Evolutionary conservation across 1,140 invertebrate genomes (phyloP), one percentile per base, ranked within the genome.

Genomic region (Zelostemma sp.): DNA sequence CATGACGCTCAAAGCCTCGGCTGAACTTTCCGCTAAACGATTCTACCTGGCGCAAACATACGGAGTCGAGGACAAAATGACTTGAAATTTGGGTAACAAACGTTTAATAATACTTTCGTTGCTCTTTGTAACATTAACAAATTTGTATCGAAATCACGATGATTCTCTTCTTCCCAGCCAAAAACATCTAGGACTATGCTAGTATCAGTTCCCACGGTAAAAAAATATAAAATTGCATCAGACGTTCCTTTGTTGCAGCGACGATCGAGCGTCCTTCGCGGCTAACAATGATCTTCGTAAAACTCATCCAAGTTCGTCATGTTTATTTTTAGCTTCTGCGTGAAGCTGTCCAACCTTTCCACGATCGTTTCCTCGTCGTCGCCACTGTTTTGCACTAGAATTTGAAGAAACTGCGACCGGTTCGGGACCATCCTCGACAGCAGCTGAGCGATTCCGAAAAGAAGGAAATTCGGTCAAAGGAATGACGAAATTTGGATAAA

Each of bases 1-100:
- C 60, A 65, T 88, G 17, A 89, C 89, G 46, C 80, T 92, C 11
- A 89, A 88, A 77, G 87, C 85, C 35, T 89, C 88, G 16, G 89
- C 91, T 0, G 77, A 83, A 67, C 84, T 88, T 79, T 87, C 88
- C 69, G 82, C 85, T 2, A 85, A 81, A 46, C 75, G 76, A 60
- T 88, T 87, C 60, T 84, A 86, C 12, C 59, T 86, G 49, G 74
- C 79, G 9, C 86, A 86, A 25, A 61, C 85, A 16, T 84, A 80
- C 58, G 75, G 66, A 40, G 76, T 80, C 8, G 72, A 77, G 9
- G 54, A 76, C 61, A 58, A 63, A 45, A 51, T 69, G 47, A 49
- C 54, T 45, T 67, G 55, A 74, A 28, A 28, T 28, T 28, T 28
- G 16, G 11, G 31, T 25, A 41, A 41, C 15, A 1, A 25, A 54